Conservation (phyloP, 1,140 invertebrate species). For the Drosophila ananassae region DNA sequence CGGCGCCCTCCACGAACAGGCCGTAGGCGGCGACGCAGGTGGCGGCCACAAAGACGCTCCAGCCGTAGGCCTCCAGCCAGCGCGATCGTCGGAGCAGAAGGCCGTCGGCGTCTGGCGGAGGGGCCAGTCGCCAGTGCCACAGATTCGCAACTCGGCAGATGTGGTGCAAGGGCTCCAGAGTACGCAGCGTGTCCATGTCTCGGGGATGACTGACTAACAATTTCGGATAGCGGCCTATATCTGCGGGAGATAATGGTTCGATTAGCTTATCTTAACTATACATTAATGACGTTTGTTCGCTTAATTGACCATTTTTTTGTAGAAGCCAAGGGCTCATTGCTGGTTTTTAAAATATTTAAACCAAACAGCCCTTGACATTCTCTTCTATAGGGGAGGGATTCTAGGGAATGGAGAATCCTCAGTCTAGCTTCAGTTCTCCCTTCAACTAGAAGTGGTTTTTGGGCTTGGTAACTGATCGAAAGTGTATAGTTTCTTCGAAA, state of each 20-base stretch:
- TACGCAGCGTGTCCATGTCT: constrained; percentile 62
- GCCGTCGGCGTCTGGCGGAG: constrained; percentile 12
- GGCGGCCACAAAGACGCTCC: constrained; percentile 36
- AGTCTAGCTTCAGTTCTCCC: too few relatives aligned
- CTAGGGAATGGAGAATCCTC: too few relatives aligned
- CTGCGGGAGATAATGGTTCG: constrained; percentile 17
- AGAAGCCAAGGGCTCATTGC: too few relatives aligned
- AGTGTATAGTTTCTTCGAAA: too few relatives aligned
- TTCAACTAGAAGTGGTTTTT: too few relatives aligned
- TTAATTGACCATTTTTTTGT: not conserved
- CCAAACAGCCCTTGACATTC: too few relatives aligned
- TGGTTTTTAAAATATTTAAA: too few relatives aligned
- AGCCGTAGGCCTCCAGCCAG: constrained; percentile 61
- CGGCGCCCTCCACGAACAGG: constrained; percentile 39
- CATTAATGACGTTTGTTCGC: not conserved
- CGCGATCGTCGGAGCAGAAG: constrained; percentile 40
- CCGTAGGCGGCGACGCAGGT: constrained; percentile 46
- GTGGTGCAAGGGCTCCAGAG: constrained; percentile 47
- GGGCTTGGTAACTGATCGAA: too few relatives aligned
- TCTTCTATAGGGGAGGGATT: too few relatives aligned
- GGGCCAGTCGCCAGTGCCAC: constrained; percentile 49
- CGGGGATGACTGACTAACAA: not conserved
- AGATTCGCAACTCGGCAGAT: constrained; percentile 56
- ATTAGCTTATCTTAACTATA: not conserved
- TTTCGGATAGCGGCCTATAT: not conserved